Percentiles rank a stretch among this genome's conserved stretches.
Conservation (phyloP, 2,113 vertebrate genomes). For the Gymnorhina tibicen region DNA sequence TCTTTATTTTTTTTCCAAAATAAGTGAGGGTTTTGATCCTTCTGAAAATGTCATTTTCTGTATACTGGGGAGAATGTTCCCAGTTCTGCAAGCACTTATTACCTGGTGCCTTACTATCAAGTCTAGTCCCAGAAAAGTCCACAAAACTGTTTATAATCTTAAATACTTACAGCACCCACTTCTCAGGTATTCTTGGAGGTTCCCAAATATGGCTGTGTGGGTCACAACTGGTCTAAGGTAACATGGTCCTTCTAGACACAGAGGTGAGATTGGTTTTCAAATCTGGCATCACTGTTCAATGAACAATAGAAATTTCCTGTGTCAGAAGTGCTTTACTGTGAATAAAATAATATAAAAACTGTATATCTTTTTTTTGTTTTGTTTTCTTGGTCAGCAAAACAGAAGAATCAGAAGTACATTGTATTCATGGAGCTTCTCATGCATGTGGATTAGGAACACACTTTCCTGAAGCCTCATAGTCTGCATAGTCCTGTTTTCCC, state of each 20-base stretch:
- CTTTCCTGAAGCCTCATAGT: background rate
- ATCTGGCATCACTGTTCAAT: background rate
- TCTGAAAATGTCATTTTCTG: background rate
- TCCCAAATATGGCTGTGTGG: background rate
- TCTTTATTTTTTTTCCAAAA: background rate
- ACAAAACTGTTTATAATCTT: background rate
- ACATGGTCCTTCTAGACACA: background rate
- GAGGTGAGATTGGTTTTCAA: background rate
- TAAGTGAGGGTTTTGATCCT: background rate
- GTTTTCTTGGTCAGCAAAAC: background rate
- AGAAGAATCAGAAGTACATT: background rate
- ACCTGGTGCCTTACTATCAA: background rate
- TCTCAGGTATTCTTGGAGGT: background rate
- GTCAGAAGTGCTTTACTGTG: background rate
- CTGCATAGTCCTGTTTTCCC: background rate
- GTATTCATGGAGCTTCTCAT: background rate
- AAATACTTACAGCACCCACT: background rate
- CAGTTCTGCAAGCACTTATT: background rate
- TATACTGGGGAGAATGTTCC: background rate
- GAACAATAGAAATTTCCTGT: background rate
- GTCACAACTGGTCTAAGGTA: background rate
- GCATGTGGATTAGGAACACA: fast-evolving
- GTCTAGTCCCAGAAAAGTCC: background rate
- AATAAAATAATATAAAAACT: background rate
- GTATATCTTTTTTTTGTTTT: background rate